These are phyloP conservation scores for Ostrea edulis DNA, from an alignment of 1,140 invertebrate genomes.

Conservation along the genomic window DNA sequence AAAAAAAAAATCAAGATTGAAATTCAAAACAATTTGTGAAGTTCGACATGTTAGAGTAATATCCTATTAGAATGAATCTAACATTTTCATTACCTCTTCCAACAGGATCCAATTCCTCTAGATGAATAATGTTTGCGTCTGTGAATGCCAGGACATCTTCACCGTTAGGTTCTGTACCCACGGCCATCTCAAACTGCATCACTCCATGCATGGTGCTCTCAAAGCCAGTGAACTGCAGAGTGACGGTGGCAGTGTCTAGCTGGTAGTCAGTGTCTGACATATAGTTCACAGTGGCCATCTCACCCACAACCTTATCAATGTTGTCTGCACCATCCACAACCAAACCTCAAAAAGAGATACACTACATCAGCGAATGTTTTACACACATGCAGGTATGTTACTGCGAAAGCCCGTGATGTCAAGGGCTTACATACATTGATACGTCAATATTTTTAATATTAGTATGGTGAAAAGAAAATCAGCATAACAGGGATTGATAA, in stretches of 20 bases:
- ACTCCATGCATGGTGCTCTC: conserved; percentile 65
- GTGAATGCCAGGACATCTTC: conserved; percentile 67
- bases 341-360: conserved; percentile 50
- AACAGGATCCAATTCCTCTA: conserved; percentile 54
- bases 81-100: conserved; percentile 57
- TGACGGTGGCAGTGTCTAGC: conserved; percentile 59
- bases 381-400: too few relatives aligned
- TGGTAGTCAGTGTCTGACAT: conserved; percentile 62
- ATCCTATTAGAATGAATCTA: too few relatives aligned
- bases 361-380: background rate
- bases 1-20: background rate
- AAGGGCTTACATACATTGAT: too few relatives aligned
- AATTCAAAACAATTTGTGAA: background rate
- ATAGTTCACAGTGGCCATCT: background rate
- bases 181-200: conserved; percentile 63
- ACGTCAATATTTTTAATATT: too few relatives aligned
- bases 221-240: conserved; percentile 65
- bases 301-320: conserved; percentile 31
- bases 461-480: too few relatives aligned
- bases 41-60: too few relatives aligned
- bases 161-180: conserved; percentile 63
- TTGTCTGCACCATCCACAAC: conserved; percentile 62
- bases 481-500: too few relatives aligned
- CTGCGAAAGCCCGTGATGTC: too few relatives aligned
- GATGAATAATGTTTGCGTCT: conserved; percentile 56